Evolutionary conservation across 2,797 vertebrate genomes (phyloP).

Genomic region (Smutsia temminckii): DNA sequence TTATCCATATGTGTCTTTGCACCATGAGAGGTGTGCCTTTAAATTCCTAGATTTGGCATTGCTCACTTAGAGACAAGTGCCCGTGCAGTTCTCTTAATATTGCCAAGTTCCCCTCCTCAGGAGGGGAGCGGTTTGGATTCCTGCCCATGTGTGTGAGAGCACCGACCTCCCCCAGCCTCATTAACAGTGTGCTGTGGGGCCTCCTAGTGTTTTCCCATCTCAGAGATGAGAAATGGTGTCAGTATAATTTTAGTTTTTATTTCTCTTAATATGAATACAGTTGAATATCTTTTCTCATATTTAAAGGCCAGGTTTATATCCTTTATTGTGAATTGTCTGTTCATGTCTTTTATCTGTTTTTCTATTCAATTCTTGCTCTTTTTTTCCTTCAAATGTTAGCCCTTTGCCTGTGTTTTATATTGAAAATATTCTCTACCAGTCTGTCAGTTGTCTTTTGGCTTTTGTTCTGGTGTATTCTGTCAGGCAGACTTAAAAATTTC

Average conservation of each 20-base stretch:
- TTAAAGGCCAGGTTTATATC: background rate
- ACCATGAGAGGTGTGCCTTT: background rate
- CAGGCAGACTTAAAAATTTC: background rate
- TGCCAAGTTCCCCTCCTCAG: background rate
- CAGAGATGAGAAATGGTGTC: background rate
- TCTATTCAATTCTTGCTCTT: background rate
- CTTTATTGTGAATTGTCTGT: background rate
- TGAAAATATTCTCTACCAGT: background rate
- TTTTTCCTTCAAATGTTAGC: background rate
- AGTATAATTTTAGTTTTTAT: background rate
- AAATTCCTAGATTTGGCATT: background rate
- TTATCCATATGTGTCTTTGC: background rate
- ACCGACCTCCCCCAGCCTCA: background rate
- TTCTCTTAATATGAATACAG: background rate
- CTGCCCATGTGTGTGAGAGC: background rate
- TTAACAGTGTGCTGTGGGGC: background rate
- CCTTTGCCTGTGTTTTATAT: background rate
- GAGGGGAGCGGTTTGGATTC: background rate
- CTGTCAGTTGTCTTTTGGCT: background rate
- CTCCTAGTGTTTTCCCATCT: background rate
- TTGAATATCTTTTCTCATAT: background rate
- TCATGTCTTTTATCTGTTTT: background rate
- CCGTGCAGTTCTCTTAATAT: background rate
- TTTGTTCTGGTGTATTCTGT: background rate
- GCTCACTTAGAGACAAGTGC: background rate